Conservation (phyloP, 2,888 invertebrate species). For the Netelia virgata region DNA sequence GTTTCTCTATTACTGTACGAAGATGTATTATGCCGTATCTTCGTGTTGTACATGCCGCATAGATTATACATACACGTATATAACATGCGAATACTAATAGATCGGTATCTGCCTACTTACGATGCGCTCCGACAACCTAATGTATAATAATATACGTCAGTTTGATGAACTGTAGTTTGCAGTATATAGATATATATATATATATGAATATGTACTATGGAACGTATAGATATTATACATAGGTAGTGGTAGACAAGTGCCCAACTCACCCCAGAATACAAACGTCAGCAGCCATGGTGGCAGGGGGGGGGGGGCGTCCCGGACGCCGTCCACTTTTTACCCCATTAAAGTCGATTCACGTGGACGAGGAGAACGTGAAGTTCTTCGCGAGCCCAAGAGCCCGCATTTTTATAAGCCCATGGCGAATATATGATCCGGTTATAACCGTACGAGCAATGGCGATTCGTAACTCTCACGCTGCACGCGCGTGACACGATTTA, state of each 20-base stretch:
- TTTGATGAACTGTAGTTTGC: slow-evolving; percentile 26
- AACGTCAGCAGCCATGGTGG: not conserved
- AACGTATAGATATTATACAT: not conserved
- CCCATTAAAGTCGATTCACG: slow-evolving; percentile 70
- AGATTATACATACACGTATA: slow-evolving; percentile 9
- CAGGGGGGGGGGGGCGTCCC: not conserved
- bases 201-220: not conserved
- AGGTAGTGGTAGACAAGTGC: not conserved
- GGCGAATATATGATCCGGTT: slow-evolving; percentile 29
- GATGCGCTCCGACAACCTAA: slow-evolving; percentile 75
- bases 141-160: slow-evolving; percentile 77
- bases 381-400: slow-evolving; percentile 43
- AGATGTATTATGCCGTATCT: slow-evolving; percentile 62
- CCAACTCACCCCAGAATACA: slow-evolving; percentile 24
- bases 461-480: slow-evolving; percentile 62
- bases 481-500: slow-evolving; percentile 66
- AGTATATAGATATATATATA: slow-evolving; percentile 14
- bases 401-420: slow-evolving; percentile 33
- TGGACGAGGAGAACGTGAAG: slow-evolving; percentile 41
- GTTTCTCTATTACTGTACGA: slow-evolving; percentile 28
- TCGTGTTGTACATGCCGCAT: slow-evolving; percentile 56
- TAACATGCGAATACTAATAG: slow-evolving; percentile 66
- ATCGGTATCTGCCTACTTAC: slow-evolving; percentile 74
- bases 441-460: slow-evolving; percentile 22
- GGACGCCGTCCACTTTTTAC: slow-evolving; percentile 60